A percentile compares a stretch with the other conserved stretches of the same genome.
phyloP scores from a whole-genome alignment of 1,140 invertebrate genomes.

The Zaprionus nigranus region DNA sequence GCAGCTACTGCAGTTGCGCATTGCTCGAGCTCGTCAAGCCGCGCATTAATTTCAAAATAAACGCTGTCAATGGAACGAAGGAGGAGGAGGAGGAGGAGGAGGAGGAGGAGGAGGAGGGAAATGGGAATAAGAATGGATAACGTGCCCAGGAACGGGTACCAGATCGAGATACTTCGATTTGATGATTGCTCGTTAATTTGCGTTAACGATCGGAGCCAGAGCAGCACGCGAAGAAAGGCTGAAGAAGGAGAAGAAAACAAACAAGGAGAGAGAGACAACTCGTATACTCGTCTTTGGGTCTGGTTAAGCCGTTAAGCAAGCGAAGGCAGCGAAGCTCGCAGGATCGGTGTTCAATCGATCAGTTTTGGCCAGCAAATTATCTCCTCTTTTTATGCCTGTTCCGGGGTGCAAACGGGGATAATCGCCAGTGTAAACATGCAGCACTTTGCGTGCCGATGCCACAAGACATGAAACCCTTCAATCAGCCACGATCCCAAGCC shows the following conservation, averaged over 20 bases:
- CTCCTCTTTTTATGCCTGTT: slow-evolving; percentile 73
- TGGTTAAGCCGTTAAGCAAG: slow-evolving; percentile 64
- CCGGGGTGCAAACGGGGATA: slow-evolving; percentile 60
- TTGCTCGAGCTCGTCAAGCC: slow-evolving; percentile 39
- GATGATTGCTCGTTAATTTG: slow-evolving; percentile 84
- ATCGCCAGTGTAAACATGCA: slow-evolving; percentile 78
- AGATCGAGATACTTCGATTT: slow-evolving; percentile 68
- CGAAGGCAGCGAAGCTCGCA: slow-evolving; percentile 22
- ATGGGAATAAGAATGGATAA: slow-evolving; percentile 4
- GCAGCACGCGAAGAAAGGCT: neutral
- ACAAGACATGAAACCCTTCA: slow-evolving; percentile 69
- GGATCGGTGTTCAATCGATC: slow-evolving; percentile 56
- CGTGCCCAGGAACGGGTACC: slow-evolving; percentile 4
- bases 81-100: neutral
- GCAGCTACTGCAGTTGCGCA: slow-evolving; percentile 55
- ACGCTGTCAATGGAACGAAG: slow-evolving; percentile 52
- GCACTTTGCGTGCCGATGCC: slow-evolving; percentile 72
- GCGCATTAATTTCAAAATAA: slow-evolving; percentile 79
- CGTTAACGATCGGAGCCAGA: slow-evolving; percentile 71
- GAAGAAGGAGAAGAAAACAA: slow-evolving; percentile 55
- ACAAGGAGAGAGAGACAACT: slow-evolving; percentile 60
- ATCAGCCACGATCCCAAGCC: slow-evolving; percentile 41
- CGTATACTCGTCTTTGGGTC: slow-evolving; percentile 14
- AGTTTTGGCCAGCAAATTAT: slow-evolving; percentile 75
- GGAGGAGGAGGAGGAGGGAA: slow-evolving; percentile 16